Percentiles rank a stretch among this genome's conserved stretches.
phyloP scores from a whole-genome alignment of 2,888 invertebrate genomes.

The Caenorhabditis parvicauda region DNA sequence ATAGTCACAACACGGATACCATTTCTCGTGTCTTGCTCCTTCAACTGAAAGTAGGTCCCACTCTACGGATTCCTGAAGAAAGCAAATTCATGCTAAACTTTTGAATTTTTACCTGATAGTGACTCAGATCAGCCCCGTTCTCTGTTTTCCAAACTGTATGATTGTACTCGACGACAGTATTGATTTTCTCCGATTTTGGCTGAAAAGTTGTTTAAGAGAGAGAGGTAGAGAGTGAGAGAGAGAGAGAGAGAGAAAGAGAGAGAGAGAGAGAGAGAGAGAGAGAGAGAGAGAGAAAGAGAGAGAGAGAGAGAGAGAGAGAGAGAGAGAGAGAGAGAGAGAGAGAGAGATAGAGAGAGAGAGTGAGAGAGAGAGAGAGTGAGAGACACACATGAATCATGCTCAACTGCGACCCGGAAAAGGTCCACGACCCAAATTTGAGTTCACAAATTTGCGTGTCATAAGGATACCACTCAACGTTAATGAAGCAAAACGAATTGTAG shows the following conservation, averaged over 20 bases:
- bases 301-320: too few species aligned
- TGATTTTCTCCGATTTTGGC: conserved; percentile 37
- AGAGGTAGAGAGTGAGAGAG: too few species aligned
- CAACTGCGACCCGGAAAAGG: conserved; percentile 58
- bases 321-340: too few species aligned
- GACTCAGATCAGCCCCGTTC: conserved; percentile 53
- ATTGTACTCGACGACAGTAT: conserved; percentile 18
- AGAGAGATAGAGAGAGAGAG: too few species aligned
- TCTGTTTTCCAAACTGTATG: conserved; percentile 37
- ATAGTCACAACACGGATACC: conserved; percentile 61
- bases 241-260: too few species aligned
- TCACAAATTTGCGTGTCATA: conserved; percentile 60
- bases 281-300: too few species aligned
- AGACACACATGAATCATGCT: conserved; percentile 55
- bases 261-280: too few species aligned
- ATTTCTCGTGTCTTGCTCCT: conserved; percentile 73
- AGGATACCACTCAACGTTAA: conserved; percentile 60
- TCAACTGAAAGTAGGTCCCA: conserved; percentile 59
- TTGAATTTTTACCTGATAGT: conserved; percentile 33
- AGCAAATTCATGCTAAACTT: not conserved
- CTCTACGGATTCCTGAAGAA: conserved; percentile 55
- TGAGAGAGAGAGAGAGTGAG: too few species aligned
- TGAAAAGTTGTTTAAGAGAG: conserved; percentile 17
- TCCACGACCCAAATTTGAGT: conserved; percentile 62
- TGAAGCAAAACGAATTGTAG: conserved; percentile 59